Evolutionary conservation across 1,140 invertebrate genomes (phyloP), one percentile per base, ranked within the genome.

Genomic region (Drosophila gunungcola): DNA sequence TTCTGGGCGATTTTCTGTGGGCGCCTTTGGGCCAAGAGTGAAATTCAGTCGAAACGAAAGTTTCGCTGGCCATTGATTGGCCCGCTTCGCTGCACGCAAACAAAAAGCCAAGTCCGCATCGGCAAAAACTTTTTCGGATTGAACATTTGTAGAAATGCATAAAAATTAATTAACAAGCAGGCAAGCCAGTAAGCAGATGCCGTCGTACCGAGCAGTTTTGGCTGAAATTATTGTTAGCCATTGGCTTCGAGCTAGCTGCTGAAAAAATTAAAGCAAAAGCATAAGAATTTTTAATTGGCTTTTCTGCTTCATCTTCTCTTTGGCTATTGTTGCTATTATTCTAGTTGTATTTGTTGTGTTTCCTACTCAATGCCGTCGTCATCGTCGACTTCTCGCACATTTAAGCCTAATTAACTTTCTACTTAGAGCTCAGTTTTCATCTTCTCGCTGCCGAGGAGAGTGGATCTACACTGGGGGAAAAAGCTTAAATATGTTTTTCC

Each of bases 331-430:
- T 73, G 48, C 68, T 29, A 69, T 62, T 72, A 58, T 70, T 73
- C 65, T 41, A 39, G 56, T 49, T 73, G 68, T 74, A 73, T 63
- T 55, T 61, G 73, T 55, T 58, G 45, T 69, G 53, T 72, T 72
- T 72, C 52, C 68, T 70, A 57, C 68, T 72, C 68, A 72, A 72
- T 78, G 76, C 60, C 63, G 61, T 52, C 65, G 45, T 58, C 72
- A 58, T 67, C 76, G 77, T 63, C 83, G 65, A 73, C 70, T 74
- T 54, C 62, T 78, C 62, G 75, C 82, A 76, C 83, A 85, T 89
- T 89, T 89, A 89, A 89, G 84, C 84, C 84, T 89, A 89, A 89
- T 89, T 89, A 89, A 89, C 80, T 89, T 89, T 89, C 84, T 89
- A 85, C 84, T 89, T 88, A 88, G 84, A 60, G 67, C 61, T 60